Base-by-base conservation (phyloP, 2,797 vertebrate species). In the Octomys mimax region DNA sequence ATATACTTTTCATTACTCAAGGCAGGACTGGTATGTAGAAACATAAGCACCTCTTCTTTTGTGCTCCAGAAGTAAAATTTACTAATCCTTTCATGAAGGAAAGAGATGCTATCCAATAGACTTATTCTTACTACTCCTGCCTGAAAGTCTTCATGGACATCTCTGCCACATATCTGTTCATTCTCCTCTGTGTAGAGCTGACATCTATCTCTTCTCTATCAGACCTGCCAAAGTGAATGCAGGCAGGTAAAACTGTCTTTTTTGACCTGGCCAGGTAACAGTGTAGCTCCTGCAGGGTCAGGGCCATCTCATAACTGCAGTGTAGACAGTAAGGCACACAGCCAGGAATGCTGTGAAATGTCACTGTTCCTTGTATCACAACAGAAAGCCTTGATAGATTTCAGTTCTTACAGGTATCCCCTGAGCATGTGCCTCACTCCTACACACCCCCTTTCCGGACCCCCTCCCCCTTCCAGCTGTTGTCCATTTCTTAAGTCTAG, bases 31-130 rank as follows among this genome's bases (percentile, higher is more conserved):
- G 13, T n/a, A n/a, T 75, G 46, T 3, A 13, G 46, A 93, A 96
- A 95, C 85, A 31, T 78, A 75, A 92, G 39, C 49, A 57, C 10
- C 22, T 94, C 31, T 87, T 26, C n/a, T 62, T 31, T 86, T 77
- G 54, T 39, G 26, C 31, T 18, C 49, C 62, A 80, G 85, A 94
- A 7, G 3, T 24, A 49, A 39, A 89, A 31, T 19, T 96, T 39
- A 77, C 31, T 80, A 87, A 93, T 52, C 24, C 71, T 68, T 91
- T 82, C 26, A 33, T 14, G 5, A 95, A 73, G 52, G 68, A 92
- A 89, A 91, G 9, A 33, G 61, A 24, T 42, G 4, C 19, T 59
- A 36, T 46, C n/a, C n/a, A 73, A 22, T 61, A 12, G 64, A 85
- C 73, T 86, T 52, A 49, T 42, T 70, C 36, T 64, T 26, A 21